Conservation (phyloP, 2,888 invertebrate species). For the Abscondita cerata region DNA sequence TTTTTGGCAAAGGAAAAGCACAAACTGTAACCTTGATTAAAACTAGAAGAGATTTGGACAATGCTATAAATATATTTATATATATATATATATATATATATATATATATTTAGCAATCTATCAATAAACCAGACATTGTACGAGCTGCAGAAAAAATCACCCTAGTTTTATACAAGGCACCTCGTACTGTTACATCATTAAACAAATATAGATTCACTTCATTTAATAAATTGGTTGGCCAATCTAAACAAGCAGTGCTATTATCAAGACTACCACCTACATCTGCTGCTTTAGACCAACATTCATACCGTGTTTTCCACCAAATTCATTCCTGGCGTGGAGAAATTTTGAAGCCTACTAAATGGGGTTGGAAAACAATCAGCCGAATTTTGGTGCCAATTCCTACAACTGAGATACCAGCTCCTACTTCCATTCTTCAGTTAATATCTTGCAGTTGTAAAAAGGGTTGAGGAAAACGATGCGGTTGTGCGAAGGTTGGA, state of each 20-base stretch:
- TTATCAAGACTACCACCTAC: conserved; percentile 29
- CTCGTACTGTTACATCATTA: background rate
- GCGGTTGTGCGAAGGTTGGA: no score
- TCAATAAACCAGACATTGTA: conserved; percentile 1
- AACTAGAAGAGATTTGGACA: no score
- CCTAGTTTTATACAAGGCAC: conserved; percentile 22
- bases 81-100: no score
- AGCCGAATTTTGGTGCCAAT: background rate
- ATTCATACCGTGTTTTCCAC: conserved; percentile 15
- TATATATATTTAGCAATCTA: no score
- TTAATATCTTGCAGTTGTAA: background rate
- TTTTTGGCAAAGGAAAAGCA: no score
- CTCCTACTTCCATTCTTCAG: background rate
- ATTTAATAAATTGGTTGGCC: conserved; percentile 12
- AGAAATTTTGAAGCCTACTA: background rate
- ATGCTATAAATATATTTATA: no score
- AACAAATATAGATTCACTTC: conserved; percentile 15
- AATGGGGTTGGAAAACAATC: background rate
- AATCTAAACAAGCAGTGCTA: conserved; percentile 15
- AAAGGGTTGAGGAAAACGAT: no score
- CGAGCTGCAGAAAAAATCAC: conserved; percentile 22
- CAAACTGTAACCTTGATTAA: no score
- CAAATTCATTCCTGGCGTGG: no score
- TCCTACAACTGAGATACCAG: background rate
- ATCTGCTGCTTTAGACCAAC: conserved; percentile 16